Evolutionary conservation across 2,113 vertebrate species (phyloP), one percentile per base, ranked within the genome.

Genomic region (Xiphophorus hellerii): DNA sequence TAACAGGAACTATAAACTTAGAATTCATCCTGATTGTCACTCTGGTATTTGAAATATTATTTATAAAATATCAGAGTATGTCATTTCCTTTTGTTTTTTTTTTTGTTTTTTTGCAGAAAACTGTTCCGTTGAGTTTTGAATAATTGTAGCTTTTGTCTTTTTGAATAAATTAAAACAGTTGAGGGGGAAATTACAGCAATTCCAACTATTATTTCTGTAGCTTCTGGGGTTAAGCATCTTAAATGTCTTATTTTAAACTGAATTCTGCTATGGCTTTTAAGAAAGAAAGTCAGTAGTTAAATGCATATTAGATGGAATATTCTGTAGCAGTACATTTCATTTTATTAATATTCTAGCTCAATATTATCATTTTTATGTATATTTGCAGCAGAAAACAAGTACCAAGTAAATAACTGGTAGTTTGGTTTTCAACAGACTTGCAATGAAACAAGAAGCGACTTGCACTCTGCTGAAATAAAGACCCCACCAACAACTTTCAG

Each of bases 1-100:
- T 91, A 95, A 94, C 94, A 94, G 94, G 94, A 95, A 94, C 87
- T 93, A 86, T 91, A 93, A 91, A 92, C 85, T 90, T 92, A 88
- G 90, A 93, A 85, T 82, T 88, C 76, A 81, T 87, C 78, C 83
- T 69, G 80, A 79, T 87, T 86, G 90, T 86, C 83, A 69, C 71
- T 76, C 80, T 54, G 84, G 86, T 78, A 87, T 92, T 92, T 88
- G 74, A 86, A 84, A 88, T 87, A 90, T 89, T 80, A 86, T 89
- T 91, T 89, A 83, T 90, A 77, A 66, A 66, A 73, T 78, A 66
- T 58, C 33, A 68, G 71, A 76, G 42, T 29, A 66, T 86, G 77
- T 81, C 27, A 88, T 89, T 87, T 89, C 84, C 87, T 37, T 68
- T 78, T 86, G 69, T 81, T 90, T 87, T 89, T 90, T 87, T 89